Conservation (phyloP, 2,113 vertebrate genomes). For the Balaeniceps rex region DNA sequence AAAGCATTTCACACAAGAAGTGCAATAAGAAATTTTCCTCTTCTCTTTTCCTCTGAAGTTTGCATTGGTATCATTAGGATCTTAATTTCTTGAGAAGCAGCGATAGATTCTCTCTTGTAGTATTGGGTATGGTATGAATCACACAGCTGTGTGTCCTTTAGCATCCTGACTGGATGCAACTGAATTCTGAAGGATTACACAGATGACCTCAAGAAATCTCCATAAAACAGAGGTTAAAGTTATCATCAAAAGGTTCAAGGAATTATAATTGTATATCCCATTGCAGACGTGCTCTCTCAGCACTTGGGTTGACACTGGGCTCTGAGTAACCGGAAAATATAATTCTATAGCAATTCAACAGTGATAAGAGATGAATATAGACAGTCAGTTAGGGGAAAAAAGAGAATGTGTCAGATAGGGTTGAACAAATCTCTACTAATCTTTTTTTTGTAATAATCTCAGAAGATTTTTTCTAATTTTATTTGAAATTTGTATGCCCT, state of each 20-base stretch:
- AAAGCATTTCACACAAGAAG: neutral
- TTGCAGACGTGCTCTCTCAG: neutral
- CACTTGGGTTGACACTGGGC: neutral
- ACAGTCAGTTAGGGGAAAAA: neutral
- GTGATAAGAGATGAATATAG: neutral
- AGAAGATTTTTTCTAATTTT: neutral
- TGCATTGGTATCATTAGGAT: neutral
- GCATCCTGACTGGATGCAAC: neutral
- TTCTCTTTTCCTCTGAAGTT: neutral
- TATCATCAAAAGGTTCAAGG: neutral
- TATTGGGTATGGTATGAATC: neutral
- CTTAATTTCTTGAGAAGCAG: neutral
- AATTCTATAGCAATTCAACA: neutral
- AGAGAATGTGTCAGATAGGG: neutral
- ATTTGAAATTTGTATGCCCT: neutral
- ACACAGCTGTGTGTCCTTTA: neutral
- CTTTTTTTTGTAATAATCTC: neutral
- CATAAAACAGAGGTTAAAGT: neutral
- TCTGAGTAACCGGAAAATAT: neutral
- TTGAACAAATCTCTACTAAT: neutral
- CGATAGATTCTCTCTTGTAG: neutral
- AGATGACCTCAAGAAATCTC: neutral
- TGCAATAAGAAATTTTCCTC: neutral
- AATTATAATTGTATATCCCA: neutral
- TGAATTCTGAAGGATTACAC: neutral